Conservation (phyloP, 2,113 vertebrate genomes). For the Lagopus muta region DNA sequence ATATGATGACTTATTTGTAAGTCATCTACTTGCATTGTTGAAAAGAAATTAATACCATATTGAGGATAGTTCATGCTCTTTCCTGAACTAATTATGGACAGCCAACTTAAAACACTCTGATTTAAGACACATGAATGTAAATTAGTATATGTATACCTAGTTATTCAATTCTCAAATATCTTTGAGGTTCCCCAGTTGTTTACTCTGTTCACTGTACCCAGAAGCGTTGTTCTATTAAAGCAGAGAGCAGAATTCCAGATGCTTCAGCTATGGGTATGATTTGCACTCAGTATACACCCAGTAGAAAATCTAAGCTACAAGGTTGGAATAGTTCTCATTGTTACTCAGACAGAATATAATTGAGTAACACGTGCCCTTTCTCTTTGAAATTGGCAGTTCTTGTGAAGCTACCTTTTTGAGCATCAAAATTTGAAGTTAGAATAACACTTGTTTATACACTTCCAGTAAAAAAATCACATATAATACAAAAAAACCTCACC, state of each 20-base stretch:
- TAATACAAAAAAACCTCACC: not conserved
- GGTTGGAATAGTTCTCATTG: not conserved
- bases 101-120: not conserved
- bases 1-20: not conserved
- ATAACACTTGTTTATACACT: not conserved
- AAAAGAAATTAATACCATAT: not conserved
- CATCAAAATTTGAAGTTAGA: not conserved
- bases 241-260: not conserved
- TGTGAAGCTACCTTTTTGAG: not conserved
- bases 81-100: not conserved
- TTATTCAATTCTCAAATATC: not conserved
- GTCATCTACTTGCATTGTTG: not conserved
- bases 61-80: not conserved
- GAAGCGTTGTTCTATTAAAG: not conserved
- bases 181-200: not conserved
- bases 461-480: not conserved
- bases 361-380: not conserved
- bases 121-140: not conserved
- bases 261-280: not conserved
- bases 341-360: rapidly evolving
- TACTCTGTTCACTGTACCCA: not conserved
- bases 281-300: not conserved
- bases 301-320: not conserved
- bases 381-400: not conserved
- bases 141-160: not conserved